Evolutionary conservation across 2,888 invertebrate genomes (phyloP).

Genomic region (Cepaea hortensis): DNA sequence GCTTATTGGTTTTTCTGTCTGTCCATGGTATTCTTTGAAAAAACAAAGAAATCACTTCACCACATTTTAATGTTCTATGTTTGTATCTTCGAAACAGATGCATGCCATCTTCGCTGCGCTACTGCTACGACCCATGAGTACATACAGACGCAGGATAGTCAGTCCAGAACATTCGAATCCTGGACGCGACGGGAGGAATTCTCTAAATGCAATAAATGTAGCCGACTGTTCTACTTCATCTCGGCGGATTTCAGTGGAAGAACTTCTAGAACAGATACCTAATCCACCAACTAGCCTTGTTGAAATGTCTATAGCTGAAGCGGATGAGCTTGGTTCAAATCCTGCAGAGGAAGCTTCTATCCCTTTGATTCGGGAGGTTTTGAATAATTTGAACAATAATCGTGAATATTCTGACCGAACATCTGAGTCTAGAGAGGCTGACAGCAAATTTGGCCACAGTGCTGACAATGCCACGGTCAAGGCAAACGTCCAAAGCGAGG

Average conservation of each 20-base stretch:
- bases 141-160: slow-evolving; percentile 14
- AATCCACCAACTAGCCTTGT: neutral
- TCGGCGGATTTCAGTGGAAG: neutral
- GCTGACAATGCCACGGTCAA: too few species aligned
- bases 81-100: slow-evolving; percentile 24
- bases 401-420: too few species aligned
- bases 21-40: too few species aligned
- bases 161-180: neutral
- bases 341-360: too few species aligned
- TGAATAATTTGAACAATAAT: too few species aligned
- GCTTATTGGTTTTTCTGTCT: too few species aligned
- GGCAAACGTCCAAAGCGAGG: too few species aligned
- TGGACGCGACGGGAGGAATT: neutral
- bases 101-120: slow-evolving; percentile 13
- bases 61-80: neutral
- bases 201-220: neutral
- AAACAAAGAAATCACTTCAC: too few species aligned
- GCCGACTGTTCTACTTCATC: neutral
- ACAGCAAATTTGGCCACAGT: too few species aligned
- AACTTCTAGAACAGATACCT: neutral
- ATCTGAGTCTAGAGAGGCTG: too few species aligned
- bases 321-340: neutral
- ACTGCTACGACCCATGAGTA: slow-evolving; percentile 17
- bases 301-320: neutral
- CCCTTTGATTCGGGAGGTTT: too few species aligned